Conservation (phyloP, 2,113 vertebrate genomes). For the Pelvicachromis taeniatus region DNA sequence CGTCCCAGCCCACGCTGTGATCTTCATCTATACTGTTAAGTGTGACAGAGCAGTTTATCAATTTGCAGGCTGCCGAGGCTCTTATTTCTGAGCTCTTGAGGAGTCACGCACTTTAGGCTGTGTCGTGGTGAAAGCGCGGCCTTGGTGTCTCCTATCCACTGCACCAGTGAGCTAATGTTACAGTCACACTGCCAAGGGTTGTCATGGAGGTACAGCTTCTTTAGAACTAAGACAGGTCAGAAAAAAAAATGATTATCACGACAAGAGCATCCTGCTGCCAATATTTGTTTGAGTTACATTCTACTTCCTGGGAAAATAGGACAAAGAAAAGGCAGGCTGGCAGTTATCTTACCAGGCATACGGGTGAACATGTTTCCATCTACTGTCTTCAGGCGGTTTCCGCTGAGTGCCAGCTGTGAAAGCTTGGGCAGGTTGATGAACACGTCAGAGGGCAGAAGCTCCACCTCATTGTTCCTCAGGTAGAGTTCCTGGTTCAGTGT, state of each 20-base stretch:
- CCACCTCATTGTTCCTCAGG: conserved; percentile 72
- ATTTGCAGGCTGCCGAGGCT: conserved; percentile 50
- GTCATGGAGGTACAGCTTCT: conserved; percentile 67
- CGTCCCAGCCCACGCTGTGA: background rate
- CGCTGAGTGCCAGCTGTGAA: conserved; percentile 70
- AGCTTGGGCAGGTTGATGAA: conserved; percentile 69
- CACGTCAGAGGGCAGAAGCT: conserved; percentile 56
- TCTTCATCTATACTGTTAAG: conserved; percentile 6
- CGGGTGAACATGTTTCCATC: conserved; percentile 63
- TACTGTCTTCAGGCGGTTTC: conserved; percentile 72
- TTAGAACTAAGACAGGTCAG: conserved; percentile 52
- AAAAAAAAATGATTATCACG: background rate
- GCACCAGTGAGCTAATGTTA: conserved; percentile 58
- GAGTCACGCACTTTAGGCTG: conserved; percentile 53
- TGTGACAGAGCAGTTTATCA: conserved; percentile 40
- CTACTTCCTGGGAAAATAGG: background rate
- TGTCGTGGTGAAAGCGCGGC: conserved; percentile 40
- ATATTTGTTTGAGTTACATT: background rate
- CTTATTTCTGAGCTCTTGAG: conserved; percentile 55
- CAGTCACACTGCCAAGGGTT: conserved; percentile 78
- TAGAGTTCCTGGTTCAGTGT: conserved; percentile 63
- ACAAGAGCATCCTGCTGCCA: background rate
- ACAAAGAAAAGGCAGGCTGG: background rate
- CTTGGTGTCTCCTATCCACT: conserved; percentile 59
- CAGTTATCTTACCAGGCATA: conserved; percentile 57